Base-by-base conservation (phyloP, 2,113 vertebrate species). In the Passer montanus region DNA sequence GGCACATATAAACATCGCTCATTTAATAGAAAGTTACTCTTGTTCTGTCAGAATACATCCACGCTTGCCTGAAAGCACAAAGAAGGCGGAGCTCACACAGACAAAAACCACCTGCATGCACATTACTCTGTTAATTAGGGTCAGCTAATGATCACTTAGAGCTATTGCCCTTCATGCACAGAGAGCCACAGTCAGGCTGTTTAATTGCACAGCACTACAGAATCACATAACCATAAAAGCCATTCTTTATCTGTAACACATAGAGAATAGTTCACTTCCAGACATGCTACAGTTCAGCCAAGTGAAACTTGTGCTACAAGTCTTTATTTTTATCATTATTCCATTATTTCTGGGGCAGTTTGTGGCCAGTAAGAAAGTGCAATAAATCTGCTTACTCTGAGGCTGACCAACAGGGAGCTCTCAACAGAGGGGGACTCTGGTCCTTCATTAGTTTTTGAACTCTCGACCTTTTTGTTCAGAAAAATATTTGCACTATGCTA, bases 401-500 rank as follows among this genome's bases (percentile, higher is more conserved):
- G 24, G 63, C 28, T 5, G 9, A 73, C 64, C 76, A 84, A 63
- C 72, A 52, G 75, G 74, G 87, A 84, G 81, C 67, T 60, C 30
- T 4, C 33, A 58, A 27, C 0, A 6, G 44, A 64, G 62, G 3
- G 77, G 12, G 31, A 37, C 49, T 92, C 66, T 49, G 68, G 27
- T 20, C 79, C 90, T 87, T 95, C 87, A 73, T 91, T 93, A 86
- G 58, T 78, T 94, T 93, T 90, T 93, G 80, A 94, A 89, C 88
- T 72, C 68, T 67, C 0, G 3, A 78, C 85, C 85, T 81, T 84
- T 72, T 53, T 35, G 60, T 93, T 78, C 88, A 87, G 76, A 87
- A 80, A 96, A 95, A 64, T 78, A 95, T 95, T 89, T 90, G 88
- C 52, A 86, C 82, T 94, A 93, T 93, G 93, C 44, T 30, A 90